A percentile compares a stretch with the other conserved stretches of the same genome.
phyloP scores from a whole-genome alignment of 1,140 invertebrate genomes.

The Cydia pomonella region DNA sequence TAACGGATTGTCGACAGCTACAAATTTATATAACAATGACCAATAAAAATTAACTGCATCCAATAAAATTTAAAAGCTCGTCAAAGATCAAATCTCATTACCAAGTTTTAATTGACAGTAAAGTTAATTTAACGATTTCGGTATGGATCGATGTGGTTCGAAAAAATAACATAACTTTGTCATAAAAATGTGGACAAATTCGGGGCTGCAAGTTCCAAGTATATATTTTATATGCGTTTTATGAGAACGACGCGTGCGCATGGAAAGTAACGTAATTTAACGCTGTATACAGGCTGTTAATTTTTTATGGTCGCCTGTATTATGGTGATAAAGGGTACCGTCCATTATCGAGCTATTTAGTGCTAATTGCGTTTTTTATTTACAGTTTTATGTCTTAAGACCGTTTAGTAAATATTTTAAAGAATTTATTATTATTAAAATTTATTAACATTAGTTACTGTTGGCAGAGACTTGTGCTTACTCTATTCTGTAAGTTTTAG shows the following conservation, averaged over 20 bases:
- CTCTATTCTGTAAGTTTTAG: no score
- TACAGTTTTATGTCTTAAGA: slow-evolving; percentile 29
- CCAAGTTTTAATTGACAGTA: slow-evolving; percentile 59
- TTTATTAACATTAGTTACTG: background rate
- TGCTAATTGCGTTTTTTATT: slow-evolving; percentile 66
- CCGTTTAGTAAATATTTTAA: slow-evolving; percentile 14
- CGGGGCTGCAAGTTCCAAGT: slow-evolving; percentile 33
- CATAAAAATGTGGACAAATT: slow-evolving; percentile 32
- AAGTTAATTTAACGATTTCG: slow-evolving; percentile 50
- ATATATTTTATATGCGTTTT: slow-evolving; percentile 43
- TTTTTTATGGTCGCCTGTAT: slow-evolving; percentile 48
- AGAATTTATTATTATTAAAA: background rate
- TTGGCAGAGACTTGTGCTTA: no score
- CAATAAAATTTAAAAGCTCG: slow-evolving; percentile 37
- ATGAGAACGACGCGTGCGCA: slow-evolving; percentile 65
- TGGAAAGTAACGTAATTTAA: slow-evolving; percentile 46
- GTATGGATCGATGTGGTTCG: slow-evolving; percentile 9
- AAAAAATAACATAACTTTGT: slow-evolving; percentile 32
- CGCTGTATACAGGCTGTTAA: slow-evolving; percentile 55
- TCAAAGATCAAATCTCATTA: slow-evolving; percentile 50
- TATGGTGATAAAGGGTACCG: slow-evolving; percentile 53
- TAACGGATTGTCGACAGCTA: background rate
- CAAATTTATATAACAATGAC: slow-evolving; percentile 32
- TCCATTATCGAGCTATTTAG: slow-evolving; percentile 60
- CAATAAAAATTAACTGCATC: slow-evolving; percentile 41